Conservation (phyloP, 2,797 vertebrate genomes). For the Enteromius anoplus region DNA sequence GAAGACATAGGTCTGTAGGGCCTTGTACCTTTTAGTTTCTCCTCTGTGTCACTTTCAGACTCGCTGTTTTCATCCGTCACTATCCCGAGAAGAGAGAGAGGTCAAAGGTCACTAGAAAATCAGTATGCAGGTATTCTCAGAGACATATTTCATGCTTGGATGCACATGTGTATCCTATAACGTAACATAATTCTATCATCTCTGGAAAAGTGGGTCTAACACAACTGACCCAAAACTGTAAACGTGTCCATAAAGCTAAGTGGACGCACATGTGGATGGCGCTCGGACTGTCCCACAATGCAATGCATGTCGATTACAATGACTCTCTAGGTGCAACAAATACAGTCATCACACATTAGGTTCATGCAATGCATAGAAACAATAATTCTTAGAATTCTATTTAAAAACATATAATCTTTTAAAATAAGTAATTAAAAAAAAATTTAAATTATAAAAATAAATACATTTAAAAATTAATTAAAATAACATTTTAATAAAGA, state of each 20-base stretch:
- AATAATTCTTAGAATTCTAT: neutral
- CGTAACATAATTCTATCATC: slow-evolving; percentile 48
- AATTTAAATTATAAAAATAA: neutral
- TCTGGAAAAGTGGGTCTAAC: slow-evolving; percentile 52
- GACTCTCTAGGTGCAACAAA: neutral
- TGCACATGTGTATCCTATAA: slow-evolving; percentile 54
- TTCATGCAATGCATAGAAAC: neutral
- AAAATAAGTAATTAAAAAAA: neutral
- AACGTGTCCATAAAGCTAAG: slow-evolving; percentile 60
- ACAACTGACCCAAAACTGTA: slow-evolving; percentile 59
- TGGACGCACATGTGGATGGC: slow-evolving; percentile 55
- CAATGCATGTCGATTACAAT: slow-evolving; percentile 16
- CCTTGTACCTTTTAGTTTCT: slow-evolving; percentile 90
- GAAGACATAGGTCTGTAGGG: neutral
- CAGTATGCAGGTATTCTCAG: slow-evolving; percentile 21
- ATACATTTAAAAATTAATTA: neutral
- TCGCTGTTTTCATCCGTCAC: slow-evolving; percentile 97
- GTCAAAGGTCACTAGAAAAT: slow-evolving; percentile 25
- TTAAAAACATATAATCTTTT: neutral
- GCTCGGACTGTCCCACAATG: slow-evolving; percentile 12
- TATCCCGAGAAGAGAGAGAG: slow-evolving; percentile 57
- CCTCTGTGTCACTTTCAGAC: slow-evolving; percentile 95
- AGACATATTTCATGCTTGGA: slow-evolving; percentile 42
- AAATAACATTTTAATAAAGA: no score
- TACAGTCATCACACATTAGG: neutral